These are phyloP conservation scores for Tribolium castaneum DNA, from an alignment of 1,140 invertebrate species.

Conservation along the genomic window DNA sequence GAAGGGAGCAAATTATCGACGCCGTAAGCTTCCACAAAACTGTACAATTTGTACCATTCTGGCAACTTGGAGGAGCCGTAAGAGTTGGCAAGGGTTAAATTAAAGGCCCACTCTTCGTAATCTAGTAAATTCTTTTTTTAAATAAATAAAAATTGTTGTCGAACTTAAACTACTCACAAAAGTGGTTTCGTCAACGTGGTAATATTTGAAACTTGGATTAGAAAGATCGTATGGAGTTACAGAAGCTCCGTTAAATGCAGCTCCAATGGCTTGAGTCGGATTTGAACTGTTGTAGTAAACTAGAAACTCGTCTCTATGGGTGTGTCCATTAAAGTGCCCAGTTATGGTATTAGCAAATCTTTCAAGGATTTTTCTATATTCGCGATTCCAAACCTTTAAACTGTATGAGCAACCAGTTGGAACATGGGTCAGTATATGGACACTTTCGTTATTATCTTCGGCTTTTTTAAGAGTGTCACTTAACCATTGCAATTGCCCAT, in stretches of 20 bases:
- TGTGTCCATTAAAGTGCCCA: conserved; percentile 86
- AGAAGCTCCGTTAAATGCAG: conserved; percentile 85
- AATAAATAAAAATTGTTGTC: too few relatives aligned
- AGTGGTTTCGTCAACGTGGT: conserved; percentile 71
- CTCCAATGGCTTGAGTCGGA: conserved; percentile 64
- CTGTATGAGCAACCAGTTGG: conserved; percentile 77
- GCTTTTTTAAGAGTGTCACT: conserved; percentile 74
- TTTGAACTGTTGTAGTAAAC: conserved; percentile 71
- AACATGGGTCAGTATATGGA: conserved; percentile 86
- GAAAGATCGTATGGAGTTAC: conserved; percentile 74
- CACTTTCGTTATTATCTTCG: conserved; percentile 76
- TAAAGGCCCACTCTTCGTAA: conserved; percentile 79
- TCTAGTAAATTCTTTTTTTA: conserved; percentile 67
- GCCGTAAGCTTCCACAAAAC: conserved; percentile 73
- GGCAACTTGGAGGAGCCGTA: conserved; percentile 65
- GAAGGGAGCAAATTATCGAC: conserved; percentile 65
- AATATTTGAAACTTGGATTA: conserved; percentile 87
- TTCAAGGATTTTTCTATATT: conserved; percentile 71
- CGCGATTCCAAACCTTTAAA: conserved; percentile 72
- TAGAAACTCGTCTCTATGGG: conserved; percentile 80
- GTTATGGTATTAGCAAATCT: conserved; percentile 70
- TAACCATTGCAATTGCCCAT: conserved; percentile 82
- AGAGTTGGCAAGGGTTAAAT: conserved; percentile 80
- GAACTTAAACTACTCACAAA: too few relatives aligned
- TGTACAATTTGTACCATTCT: conserved; percentile 76